These are phyloP conservation scores for Megalurothrips usitatus DNA, from an alignment of 2,888 invertebrate genomes.

Conservation along the genomic window DNA sequence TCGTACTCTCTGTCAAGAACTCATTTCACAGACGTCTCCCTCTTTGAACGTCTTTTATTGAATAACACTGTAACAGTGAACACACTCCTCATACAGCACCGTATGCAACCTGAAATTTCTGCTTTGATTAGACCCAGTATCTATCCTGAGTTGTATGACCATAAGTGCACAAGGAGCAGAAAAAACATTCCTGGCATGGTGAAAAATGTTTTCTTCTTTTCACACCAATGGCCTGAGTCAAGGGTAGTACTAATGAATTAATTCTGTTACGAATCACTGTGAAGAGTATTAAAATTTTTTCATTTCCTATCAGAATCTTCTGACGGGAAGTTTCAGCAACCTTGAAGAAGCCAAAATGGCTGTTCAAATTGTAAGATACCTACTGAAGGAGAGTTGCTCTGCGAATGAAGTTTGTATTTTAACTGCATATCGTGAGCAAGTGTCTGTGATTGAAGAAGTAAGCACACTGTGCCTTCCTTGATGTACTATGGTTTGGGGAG, in stretches of 20 bases:
- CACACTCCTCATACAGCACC: background rate
- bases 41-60: background rate
- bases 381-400: background rate
- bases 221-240: background rate
- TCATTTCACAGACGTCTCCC: background rate
- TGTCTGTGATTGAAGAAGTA: background rate
- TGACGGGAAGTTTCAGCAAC: background rate
- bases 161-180: background rate
- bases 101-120: conserved; percentile 13
- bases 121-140: conserved; percentile 10
- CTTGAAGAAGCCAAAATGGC: background rate
- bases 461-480: background rate
- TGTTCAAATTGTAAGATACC: background rate
- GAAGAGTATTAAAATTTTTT: background rate
- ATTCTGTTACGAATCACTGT: background rate
- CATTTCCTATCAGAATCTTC: background rate
- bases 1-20: background rate
- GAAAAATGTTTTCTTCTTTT: conserved; percentile 13
- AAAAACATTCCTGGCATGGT: background rate
- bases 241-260: background rate
- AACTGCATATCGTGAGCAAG: conserved; percentile 1
- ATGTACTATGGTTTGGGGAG: no score
- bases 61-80: background rate
- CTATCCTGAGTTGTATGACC: background rate
- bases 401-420: background rate